phyloP scores from a whole-genome alignment of 2,888 invertebrate genomes.

The Drosophila demipolita region DNA sequence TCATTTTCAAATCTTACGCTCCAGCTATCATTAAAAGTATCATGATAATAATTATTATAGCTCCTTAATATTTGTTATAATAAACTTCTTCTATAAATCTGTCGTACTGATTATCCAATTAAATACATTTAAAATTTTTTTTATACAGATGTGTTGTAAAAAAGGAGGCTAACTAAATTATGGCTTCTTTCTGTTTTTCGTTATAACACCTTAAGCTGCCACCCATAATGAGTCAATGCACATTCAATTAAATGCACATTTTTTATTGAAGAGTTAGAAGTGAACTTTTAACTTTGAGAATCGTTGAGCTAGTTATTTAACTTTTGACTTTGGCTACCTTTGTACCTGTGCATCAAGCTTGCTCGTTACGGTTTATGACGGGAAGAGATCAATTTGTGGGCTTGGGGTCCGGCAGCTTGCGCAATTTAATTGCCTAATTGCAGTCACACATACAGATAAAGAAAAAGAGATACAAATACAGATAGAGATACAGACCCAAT shows the following conservation, averaged over 20 bases:
- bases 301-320: conserved; percentile 2
- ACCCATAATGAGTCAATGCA: conserved; percentile 43
- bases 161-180: conserved; percentile 8
- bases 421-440: conserved; percentile 65
- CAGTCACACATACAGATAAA: conserved; percentile 35
- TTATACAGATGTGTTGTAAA: not conserved
- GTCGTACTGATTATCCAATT: not conserved
- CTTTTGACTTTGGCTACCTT: conserved; percentile 18
- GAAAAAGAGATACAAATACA: conserved; percentile 12
- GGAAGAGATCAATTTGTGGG: conserved; percentile 61
- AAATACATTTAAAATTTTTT: not conserved
- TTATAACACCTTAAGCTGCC: not conserved
- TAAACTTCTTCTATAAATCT: not conserved
- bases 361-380: conserved; percentile 24
- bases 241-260: conserved; percentile 41
- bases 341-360: conserved; percentile 19
- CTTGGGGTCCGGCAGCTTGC: conserved; percentile 56
- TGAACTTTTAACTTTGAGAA: conserved; percentile 7
- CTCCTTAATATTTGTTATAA: not conserved
- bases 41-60: not conserved
- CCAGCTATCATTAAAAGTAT: not conserved
- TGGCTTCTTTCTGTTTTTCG: conserved; percentile 2
- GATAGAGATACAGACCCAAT: conserved; percentile 13
- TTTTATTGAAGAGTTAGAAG: not conserved
- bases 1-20: not conserved